Conservation (phyloP, 1,140 invertebrate genomes). For the Antheraea mylitta region DNA sequence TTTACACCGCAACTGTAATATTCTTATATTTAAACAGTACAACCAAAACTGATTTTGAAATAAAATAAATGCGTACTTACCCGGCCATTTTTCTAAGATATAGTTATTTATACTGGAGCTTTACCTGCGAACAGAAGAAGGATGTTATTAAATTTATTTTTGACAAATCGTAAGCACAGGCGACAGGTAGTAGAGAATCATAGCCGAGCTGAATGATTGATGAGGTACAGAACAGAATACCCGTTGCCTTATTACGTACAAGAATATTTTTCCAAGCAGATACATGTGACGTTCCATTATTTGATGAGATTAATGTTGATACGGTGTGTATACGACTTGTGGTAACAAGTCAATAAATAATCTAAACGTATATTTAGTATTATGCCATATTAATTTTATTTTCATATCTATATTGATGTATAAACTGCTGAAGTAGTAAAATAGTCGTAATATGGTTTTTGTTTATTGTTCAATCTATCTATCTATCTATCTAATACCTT, state of each 20-base stretch:
- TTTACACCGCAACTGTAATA: no score
- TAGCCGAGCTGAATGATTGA: constrained; percentile 46
- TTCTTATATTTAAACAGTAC: no score
- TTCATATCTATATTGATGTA: background rate
- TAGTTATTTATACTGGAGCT: background rate
- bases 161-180: constrained; percentile 8
- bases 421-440: background rate
- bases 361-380: background rate
- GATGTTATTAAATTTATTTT: constrained; percentile 4
- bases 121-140: background rate
- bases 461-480: no score
- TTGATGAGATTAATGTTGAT: constrained; percentile 70
- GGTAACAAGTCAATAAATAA: constrained; percentile 2
- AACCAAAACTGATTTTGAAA: background rate
- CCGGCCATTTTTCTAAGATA: background rate
- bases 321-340: background rate
- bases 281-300: constrained; percentile 68
- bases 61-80: background rate
- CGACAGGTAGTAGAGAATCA: constrained; percentile 30
- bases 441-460: no score
- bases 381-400: background rate
- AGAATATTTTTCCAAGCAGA: constrained; percentile 53
- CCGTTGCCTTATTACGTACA: constrained; percentile 71
- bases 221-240: constrained; percentile 48
- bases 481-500: no score